These are phyloP conservation scores for Thaumetopoea pityocampa DNA, from an alignment of 1,140 invertebrate genomes.

Conservation along the genomic window DNA sequence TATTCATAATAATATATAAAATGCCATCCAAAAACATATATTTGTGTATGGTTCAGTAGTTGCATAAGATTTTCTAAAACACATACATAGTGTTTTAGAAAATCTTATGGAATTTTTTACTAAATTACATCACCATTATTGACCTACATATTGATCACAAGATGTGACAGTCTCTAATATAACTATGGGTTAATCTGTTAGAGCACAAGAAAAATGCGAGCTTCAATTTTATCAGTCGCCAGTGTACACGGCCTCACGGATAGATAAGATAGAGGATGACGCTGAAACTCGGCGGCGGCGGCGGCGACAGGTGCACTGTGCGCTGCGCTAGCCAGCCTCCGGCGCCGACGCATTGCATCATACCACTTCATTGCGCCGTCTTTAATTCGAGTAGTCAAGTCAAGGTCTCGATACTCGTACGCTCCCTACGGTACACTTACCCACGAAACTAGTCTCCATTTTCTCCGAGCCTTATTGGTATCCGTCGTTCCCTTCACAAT, in stretches of 20 bases:
- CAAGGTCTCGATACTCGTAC: conserved; percentile 36
- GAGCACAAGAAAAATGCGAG: conserved; percentile 28
- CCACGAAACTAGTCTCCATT: conserved; percentile 57
- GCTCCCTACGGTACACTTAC: conserved; percentile 32
- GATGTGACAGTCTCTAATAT: neutral
- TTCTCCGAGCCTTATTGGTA: conserved; percentile 27
- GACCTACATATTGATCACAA: neutral
- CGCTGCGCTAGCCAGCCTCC: neutral
- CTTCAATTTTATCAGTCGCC: conserved; percentile 34
- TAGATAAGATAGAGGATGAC: conserved; percentile 45
- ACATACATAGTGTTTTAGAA: no score
- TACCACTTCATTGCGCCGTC: conserved; percentile 16
- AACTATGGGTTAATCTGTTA: conserved; percentile 29
- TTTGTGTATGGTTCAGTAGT: no score
- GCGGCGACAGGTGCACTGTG: conserved; percentile 3
- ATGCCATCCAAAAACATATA: no score
- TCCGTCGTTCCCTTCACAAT: conserved; percentile 31
- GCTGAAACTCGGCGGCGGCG: neutral
- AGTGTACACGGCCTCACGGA: conserved; percentile 23
- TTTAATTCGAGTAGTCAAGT: conserved; percentile 31
- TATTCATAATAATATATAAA: no score
- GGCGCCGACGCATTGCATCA: conserved; percentile 35
- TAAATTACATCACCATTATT: neutral
- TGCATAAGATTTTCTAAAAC: no score
- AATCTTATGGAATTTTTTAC: no score